Conservation (phyloP, 2,797 vertebrate species). For the Streptopelia turtur region DNA sequence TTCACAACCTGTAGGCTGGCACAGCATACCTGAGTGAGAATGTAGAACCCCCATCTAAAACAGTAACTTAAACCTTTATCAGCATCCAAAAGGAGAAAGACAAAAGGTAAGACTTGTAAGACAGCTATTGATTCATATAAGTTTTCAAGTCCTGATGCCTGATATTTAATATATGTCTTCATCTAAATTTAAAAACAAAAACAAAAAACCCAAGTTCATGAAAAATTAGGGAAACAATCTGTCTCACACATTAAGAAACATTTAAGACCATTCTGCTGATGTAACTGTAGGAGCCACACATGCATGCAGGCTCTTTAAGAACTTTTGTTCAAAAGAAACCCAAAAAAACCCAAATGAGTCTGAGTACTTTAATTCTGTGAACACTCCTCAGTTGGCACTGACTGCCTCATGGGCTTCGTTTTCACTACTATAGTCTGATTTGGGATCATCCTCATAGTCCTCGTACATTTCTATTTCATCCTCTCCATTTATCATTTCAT, state of each 20-base stretch:
- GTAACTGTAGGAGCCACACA: slow-evolving; percentile 92
- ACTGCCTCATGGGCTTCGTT: slow-evolving; percentile 95
- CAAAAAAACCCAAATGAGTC: slow-evolving; percentile 73
- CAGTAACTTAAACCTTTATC: slow-evolving; percentile 93
- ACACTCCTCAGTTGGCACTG: slow-evolving; percentile 92
- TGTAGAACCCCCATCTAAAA: slow-evolving; percentile 94
- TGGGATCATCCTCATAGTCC: slow-evolving; percentile 98
- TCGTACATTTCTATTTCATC: slow-evolving; percentile 99
- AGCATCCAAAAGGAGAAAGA: slow-evolving; percentile 88
- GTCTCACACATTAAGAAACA: slow-evolving; percentile 96
- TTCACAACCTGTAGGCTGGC: slow-evolving; percentile 99
- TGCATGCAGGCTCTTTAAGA: slow-evolving; percentile 95
- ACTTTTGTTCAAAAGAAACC: slow-evolving; percentile 82
- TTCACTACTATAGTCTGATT: slow-evolving; percentile 99
- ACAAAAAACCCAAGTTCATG: slow-evolving; percentile 79
- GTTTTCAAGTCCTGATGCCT: slow-evolving; percentile 95
- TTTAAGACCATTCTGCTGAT: slow-evolving; percentile 99
- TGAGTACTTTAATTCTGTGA: slow-evolving; percentile 80
- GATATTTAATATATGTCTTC: slow-evolving; percentile 91
- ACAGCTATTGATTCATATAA: slow-evolving; percentile 89
- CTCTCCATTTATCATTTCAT: slow-evolving; percentile 89
- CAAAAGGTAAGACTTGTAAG: slow-evolving; percentile 92
- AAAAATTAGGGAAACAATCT: slow-evolving; percentile 91
- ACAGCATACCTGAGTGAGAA: slow-evolving; percentile 99
- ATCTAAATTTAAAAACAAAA: slow-evolving; percentile 84